Evolutionary conservation across 2,113 vertebrate genomes (phyloP).

Genomic region (Prietella phreatophila): DNA sequence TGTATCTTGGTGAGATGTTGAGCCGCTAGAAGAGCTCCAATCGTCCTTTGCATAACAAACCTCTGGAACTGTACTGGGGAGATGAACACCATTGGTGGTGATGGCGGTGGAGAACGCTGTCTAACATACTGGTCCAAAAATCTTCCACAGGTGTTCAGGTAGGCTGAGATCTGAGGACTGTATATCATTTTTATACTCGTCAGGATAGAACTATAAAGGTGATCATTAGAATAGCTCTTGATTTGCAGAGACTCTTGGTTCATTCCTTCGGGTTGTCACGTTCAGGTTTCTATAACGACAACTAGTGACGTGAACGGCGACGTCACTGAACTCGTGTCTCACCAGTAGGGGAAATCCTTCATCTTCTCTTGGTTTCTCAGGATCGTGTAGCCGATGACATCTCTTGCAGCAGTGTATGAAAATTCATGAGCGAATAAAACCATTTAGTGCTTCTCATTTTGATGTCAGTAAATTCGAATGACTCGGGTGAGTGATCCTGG

Average conservation of each 20-base stretch:
- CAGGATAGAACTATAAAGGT: too few species aligned
- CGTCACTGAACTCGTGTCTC: neutral
- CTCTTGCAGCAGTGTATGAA: neutral
- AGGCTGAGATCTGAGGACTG: neutral
- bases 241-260: neutral
- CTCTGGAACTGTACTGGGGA: too few species aligned
- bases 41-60: too few species aligned
- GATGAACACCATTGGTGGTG: too few species aligned
- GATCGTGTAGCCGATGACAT: neutral
- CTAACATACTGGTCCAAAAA: neutral
- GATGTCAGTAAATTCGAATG: neutral
- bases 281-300: neutral
- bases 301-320: neutral
- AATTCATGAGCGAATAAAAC: neutral
- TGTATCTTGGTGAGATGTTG: too few species aligned
- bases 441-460: neutral
- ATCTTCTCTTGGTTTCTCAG: neutral
- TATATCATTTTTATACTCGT: neutral
- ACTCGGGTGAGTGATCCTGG: neutral
- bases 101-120: neutral
- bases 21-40: too few species aligned
- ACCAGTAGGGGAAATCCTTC: neutral
- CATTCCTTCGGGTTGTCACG: neutral
- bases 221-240: neutral
- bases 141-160: neutral